Base-by-base conservation (phyloP, 2,888 invertebrate species). In the Dicycla oo region DNA sequence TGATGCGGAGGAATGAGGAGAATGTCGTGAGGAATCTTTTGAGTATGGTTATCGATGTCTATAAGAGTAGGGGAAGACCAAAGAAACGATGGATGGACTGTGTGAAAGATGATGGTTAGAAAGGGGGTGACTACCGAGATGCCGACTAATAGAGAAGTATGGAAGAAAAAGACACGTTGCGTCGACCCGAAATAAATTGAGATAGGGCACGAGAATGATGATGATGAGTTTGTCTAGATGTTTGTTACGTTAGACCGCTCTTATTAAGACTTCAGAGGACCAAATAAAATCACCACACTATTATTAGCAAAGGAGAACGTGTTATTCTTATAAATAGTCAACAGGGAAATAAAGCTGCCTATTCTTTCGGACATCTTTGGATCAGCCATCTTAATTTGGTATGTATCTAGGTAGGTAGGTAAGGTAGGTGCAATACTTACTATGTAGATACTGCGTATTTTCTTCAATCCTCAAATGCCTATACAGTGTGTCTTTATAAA, bases 311-410 rank as follows among this genome's bases (percentile, higher is more conserved):
- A 26, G 45, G 38, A n/a, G 45, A 45, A 61, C 34, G 18, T 26
- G 26, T 34, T 45, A 26, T 53, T 53, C 15, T 20, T 20, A 11
- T 18, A 38, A 4, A 38, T n/a, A n/a, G n/a, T n/a, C 18, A 61
- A 53, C 43, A 62, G 45, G 51, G n/a, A 71, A 4, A 23, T 53
- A 45, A 4, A 56, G 18, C 38, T 47, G 3, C 26, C 8, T 68
- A n/a, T 51, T 51, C 4, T 51, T n/a, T 49, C 15, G 1, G 13
- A 30, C 23, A 56, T 73, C 56, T 72, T 34, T 43, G 7, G 23
- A 56, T 30, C 20, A 40, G 23, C 40, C 47, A 65, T 72, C 18
- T 65, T 43, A 65, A 45, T 45, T 64, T 65, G 18, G n/a, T 40
- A 45, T 23, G 18, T 18, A 30, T 43, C 8, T 54, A 47, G 18